A percentile compares a stretch with the other conserved stretches of the same genome.
phyloP scores from a whole-genome alignment of 2,113 vertebrate species.

The Peromyscus polionotus region DNA sequence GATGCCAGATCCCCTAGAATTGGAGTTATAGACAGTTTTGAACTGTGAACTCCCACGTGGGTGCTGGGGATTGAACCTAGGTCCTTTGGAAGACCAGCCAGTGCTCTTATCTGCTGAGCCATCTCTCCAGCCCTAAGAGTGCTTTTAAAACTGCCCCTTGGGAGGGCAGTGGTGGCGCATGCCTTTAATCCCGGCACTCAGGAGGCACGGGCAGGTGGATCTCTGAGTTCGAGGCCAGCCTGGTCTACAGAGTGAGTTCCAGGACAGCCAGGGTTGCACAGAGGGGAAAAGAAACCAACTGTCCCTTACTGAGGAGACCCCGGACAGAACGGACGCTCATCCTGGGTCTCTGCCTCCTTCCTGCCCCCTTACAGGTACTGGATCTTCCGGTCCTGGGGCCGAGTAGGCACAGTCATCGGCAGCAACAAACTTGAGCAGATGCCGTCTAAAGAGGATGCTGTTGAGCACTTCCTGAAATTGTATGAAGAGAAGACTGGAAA shows the following conservation, averaged over 20 bases:
- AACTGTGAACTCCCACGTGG: no score
- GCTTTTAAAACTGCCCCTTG: not conserved
- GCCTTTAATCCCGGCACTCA: no score
- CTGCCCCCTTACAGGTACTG: slow-evolving; percentile 91
- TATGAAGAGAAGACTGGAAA: slow-evolving; percentile 99
- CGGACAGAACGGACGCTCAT: not conserved
- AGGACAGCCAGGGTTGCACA: not conserved
- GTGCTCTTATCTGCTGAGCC: no score
- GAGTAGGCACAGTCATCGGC: slow-evolving; percentile 97
- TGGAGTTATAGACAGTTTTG: no score
- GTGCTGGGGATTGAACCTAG: no score
- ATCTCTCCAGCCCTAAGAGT: no score
- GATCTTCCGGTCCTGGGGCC: slow-evolving; percentile 99
- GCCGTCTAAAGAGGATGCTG: slow-evolving; percentile 94
- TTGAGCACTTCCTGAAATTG: slow-evolving; percentile 95
- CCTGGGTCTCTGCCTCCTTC: no score
- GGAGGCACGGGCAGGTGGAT: not conserved
- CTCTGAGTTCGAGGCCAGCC: not conserved
- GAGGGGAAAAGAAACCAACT: not conserved
- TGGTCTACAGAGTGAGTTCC: not conserved
- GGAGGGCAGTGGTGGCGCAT: not conserved
- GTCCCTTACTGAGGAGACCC: not conserved
- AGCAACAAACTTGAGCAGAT: slow-evolving; percentile 98
- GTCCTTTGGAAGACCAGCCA: no score
- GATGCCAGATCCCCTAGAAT: no score